phyloP scores from a whole-genome alignment of 2,113 vertebrate species.

The Alaudala cheleensis region DNA sequence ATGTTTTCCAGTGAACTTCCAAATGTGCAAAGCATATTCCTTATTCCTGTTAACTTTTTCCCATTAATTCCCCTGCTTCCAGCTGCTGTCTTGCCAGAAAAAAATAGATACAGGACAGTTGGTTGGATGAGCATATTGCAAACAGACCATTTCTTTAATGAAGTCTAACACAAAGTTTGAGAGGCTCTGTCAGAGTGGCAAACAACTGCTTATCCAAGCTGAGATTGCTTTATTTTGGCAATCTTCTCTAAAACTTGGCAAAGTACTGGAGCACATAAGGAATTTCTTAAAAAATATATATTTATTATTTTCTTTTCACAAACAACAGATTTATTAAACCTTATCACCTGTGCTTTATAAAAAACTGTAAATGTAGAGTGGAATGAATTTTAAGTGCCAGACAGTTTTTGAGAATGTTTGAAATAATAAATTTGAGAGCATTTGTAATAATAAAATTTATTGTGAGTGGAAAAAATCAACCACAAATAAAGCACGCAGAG shows the following conservation, averaged over 20 bases:
- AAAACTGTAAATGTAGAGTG: not conserved
- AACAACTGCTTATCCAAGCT: conserved; percentile 32
- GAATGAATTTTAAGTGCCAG: not conserved
- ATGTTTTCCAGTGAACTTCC: not conserved
- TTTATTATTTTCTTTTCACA: not conserved
- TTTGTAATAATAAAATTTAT: not conserved
- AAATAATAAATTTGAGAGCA: not conserved
- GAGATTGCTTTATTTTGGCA: not conserved
- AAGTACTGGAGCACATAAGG: conserved; percentile 19
- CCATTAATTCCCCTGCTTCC: not conserved
- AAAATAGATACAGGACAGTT: not conserved
- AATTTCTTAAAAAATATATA: not conserved
- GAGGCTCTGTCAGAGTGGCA: conserved; percentile 13
- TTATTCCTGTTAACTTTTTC: not conserved
- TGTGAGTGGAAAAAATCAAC: not conserved
- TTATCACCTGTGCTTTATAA: not conserved
- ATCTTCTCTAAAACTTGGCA: not conserved
- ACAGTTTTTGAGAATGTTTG: not conserved
- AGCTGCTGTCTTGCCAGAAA: not conserved
- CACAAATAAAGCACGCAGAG: not conserved
- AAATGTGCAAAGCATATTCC: not conserved
- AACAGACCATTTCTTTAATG: not conserved
- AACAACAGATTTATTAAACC: conserved; percentile 10
- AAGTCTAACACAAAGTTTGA: conserved; percentile 45
- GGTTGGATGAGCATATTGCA: conserved; percentile 16